These are phyloP conservation scores for Dryococelus australis DNA, from an alignment of 2,888 invertebrate genomes.

Conservation along the genomic window DNA sequence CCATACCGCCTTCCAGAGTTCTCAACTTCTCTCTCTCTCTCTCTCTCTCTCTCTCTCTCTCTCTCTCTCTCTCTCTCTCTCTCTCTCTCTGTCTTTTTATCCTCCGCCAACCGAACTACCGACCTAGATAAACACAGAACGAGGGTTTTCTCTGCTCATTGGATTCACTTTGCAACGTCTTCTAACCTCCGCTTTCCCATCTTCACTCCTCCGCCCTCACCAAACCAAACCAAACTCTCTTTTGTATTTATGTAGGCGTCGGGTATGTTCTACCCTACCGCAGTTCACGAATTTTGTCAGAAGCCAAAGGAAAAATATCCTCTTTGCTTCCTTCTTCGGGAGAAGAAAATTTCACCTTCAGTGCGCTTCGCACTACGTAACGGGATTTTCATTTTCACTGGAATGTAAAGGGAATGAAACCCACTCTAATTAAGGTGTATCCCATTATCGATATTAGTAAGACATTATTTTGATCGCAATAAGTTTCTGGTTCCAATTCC, in stretches of 20 bases:
- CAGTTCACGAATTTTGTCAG: no score
- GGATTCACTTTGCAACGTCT: neutral
- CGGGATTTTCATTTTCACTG: no score
- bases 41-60: no score
- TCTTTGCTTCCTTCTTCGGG: no score
- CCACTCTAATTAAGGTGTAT: no score
- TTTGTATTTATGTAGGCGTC: conserved; percentile 13
- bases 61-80: neutral
- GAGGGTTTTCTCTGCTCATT: conserved; percentile 16
- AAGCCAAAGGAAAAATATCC: no score
- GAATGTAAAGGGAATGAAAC: no score
- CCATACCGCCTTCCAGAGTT: neutral
- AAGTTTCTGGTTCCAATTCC: no score
- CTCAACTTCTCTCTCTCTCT: neutral
- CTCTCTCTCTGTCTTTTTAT: neutral
- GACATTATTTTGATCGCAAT: no score
- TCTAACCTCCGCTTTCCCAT: neutral
- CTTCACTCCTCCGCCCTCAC: neutral
- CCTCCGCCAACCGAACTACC: neutral
- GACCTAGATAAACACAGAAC: neutral
- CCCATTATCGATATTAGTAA: no score
- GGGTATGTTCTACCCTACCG: neutral
- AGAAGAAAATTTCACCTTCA: no score
- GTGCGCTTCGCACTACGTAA: no score
- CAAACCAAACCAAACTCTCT: neutral